Conservation (phyloP, 1,140 invertebrate species). For the Anagrus nilaparvatae region DNA sequence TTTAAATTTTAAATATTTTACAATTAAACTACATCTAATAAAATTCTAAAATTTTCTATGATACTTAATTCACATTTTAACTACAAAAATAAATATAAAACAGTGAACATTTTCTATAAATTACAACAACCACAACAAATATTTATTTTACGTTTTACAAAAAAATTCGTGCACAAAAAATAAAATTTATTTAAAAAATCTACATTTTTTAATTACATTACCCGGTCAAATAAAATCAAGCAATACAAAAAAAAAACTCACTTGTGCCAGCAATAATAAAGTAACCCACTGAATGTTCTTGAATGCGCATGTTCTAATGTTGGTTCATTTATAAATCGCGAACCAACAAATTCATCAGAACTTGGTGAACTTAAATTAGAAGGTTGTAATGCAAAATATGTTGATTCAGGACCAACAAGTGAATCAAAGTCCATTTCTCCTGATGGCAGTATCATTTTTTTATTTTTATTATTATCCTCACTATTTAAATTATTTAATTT, state of each 20-base stretch:
- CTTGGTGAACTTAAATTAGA: constrained; percentile 8
- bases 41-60: too few relatives aligned
- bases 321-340: not conserved
- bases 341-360: constrained; percentile 4
- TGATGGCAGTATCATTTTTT: constrained; percentile 10
- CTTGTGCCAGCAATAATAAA: constrained; percentile 18
- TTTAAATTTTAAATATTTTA: too few relatives aligned
- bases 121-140: too few relatives aligned
- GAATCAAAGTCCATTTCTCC: constrained; percentile 7
- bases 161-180: too few relatives aligned
- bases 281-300: not conserved
- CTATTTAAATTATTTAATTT: too few relatives aligned
- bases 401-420: not conserved
- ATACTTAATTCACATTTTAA: too few relatives aligned
- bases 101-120: too few relatives aligned
- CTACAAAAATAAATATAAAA: too few relatives aligned
- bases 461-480: not conserved
- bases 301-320: not conserved
- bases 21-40: too few relatives aligned
- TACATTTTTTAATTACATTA: not conserved
- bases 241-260: constrained; percentile 21
- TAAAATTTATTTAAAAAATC: too few relatives aligned
- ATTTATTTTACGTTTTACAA: too few relatives aligned
- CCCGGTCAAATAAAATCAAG: not conserved
- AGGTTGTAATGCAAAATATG: constrained; percentile 2